Base-by-base conservation (phyloP, 2,113 vertebrate species). In the Thinocorus orbignyianus region DNA sequence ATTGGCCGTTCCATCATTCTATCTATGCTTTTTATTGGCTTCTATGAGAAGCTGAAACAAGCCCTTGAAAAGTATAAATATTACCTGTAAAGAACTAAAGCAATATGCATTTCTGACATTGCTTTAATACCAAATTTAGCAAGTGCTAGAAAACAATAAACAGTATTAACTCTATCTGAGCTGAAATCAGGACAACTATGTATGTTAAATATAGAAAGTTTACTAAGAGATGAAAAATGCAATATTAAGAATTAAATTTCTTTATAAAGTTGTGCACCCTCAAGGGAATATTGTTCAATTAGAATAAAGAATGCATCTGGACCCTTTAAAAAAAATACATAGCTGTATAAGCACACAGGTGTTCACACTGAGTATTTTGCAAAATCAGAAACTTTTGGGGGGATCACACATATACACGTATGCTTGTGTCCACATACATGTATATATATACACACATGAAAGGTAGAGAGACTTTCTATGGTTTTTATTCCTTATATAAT, bases 401-500 rank as follows among this genome's bases (percentile, higher is more conserved):
- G 13, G 6, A 46, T 88, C n/a, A 61, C 28, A 66, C 23, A 25
- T 0, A 5, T 0, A 5, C 4, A 31, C 1, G 11, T 41, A 41
- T 46, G 13, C 17, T 35, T 37, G 16, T 54, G 39, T 20, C 35
- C 26, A 42, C 26, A 60, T 35, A 46, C 6, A 46, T 2, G 39
- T 2, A 33, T 7, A 41, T 11, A 26, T 11, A 41, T 44, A 48
- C 4, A 57, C 4, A 39, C 4, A 60, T 13, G 33, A 83, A 69
- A 62, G 10, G 23, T 20, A 60, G 28, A 86, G 24, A 90, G 13
- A 26, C 13, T 49, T 71, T 58, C 9, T 41, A 2, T 65, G n/a
- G n/a, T 70, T 48, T 60, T 88, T 7, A 13, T 64, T 57, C 44
- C 18, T 64, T 74, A 25, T 7, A 14, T 51, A 15, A 52, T 68